Evolutionary conservation across 2,888 invertebrate genomes (phyloP), one percentile per base, ranked within the genome.

Genomic region (Drosophila borborema): DNA sequence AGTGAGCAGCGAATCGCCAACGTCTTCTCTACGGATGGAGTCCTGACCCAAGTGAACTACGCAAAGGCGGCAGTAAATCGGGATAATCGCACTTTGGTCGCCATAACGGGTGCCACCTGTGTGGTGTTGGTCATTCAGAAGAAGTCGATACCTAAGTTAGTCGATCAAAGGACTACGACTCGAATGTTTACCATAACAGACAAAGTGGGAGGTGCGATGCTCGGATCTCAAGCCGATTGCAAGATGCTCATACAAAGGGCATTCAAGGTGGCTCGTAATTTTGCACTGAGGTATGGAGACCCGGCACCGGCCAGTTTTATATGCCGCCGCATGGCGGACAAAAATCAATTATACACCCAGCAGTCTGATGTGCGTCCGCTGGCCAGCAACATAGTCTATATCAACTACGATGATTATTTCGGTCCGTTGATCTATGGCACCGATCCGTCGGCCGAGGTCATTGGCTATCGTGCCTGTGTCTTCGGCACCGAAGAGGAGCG

Each of bases 21-120:
- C 18, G 5, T 60, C 10, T 60, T 60, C 6, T 60, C 60, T n/a
- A n/a, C 20, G 40, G 49, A 20, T 1, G 60, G 60, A 2, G 18
- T 40, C 1, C 60, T 49, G 9, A 20, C 3, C 18, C 60, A 60
- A 48, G 31, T 60, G 40, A 40, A 60, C 4, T 49, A 49, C 31
- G 28, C 60, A 0, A 4, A n/a, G 6, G 10, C 4, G 16, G 49
- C 60, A 7, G 2, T 60, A 16, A 1, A 3, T 0, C 1, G 16
- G 20, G 60, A 60, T 0, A 49, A 40, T 2, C 9, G 18, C 9
- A 60, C 60, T 20, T 2, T n/a, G 49, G 18, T 60, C 18, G 60
- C 31, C 14, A 0, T 60, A 3, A 3, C 7, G 20, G 49, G 60
- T 3, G 40, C 3, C 49, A 3, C 7, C 16, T 40, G 48, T 10